Evolutionary conservation across 2,797 vertebrate genomes (phyloP).

Genomic region (Nasua narica): DNA sequence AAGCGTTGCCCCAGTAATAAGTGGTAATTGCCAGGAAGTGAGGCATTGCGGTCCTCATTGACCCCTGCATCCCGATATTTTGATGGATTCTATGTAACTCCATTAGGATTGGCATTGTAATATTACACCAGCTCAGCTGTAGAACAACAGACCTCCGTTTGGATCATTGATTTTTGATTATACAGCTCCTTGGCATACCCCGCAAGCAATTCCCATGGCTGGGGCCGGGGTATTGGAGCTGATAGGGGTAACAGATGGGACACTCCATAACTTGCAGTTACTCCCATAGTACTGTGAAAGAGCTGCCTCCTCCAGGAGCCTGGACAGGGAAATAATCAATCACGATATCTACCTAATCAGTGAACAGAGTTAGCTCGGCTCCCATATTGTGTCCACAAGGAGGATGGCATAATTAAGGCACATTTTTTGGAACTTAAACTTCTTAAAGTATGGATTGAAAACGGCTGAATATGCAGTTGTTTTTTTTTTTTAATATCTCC

Average conservation of each 20-base stretch:
- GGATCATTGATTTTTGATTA: constrained; percentile 97
- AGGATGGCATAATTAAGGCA: not conserved
- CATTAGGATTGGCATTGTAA: constrained; percentile 97
- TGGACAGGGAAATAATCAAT: not conserved
- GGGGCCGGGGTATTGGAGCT: constrained; percentile 43
- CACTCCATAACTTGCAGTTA: constrained; percentile 30
- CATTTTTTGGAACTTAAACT: not conserved
- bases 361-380: not conserved
- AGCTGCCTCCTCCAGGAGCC: not conserved
- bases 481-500: not conserved
- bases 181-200: constrained; percentile 87
- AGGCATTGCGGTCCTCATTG: constrained; percentile 89
- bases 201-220: not conserved
- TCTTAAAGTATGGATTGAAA: not conserved
- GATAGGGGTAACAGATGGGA: constrained; percentile 41
- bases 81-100: constrained; percentile 94
- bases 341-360: not conserved
- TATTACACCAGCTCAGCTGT: constrained; percentile 90
- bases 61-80: constrained; percentile 92
- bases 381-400: not conserved
- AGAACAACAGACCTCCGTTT: constrained; percentile 77
- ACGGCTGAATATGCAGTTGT: not conserved
- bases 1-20: constrained; percentile 92
- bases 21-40: constrained; percentile 96
- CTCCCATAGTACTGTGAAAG: not conserved